Percentiles rank a stretch among this genome's conserved stretches.
Conservation (phyloP, 2,888 invertebrate species). For the Lithosia quadra region DNA sequence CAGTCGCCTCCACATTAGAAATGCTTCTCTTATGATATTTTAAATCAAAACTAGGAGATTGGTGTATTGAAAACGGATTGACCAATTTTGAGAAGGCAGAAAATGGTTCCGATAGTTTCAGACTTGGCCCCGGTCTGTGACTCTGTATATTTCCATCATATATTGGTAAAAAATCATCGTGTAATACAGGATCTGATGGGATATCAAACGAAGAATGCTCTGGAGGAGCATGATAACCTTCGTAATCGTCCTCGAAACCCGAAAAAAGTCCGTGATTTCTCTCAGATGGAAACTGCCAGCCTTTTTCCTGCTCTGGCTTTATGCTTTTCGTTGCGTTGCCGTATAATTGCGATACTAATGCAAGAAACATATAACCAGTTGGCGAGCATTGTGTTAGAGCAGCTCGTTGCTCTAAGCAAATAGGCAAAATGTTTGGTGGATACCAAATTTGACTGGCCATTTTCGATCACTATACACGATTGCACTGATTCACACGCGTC, state of each 20-base stretch:
- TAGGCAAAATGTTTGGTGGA: constrained; percentile 85
- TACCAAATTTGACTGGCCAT: constrained; percentile 78
- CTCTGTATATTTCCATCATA: constrained; percentile 55
- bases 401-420: constrained; percentile 84
- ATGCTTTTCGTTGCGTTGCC: constrained; percentile 75
- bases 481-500: constrained; percentile 43
- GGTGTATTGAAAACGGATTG: constrained; percentile 43
- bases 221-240: constrained; percentile 27
- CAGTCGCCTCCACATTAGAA: constrained; percentile 60
- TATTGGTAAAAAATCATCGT: constrained; percentile 49
- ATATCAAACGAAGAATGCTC: constrained; percentile 39
- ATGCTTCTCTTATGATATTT: constrained; percentile 51
- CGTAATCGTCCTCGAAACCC: constrained; percentile 10
- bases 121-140: constrained; percentile 58
- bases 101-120: constrained; percentile 55
- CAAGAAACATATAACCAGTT: constrained; percentile 86
- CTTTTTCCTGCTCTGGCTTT: constrained; percentile 37
- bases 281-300: constrained; percentile 16
- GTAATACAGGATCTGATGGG: constrained; percentile 31
- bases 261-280: constrained; percentile 21
- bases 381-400: constrained; percentile 87
- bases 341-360: constrained; percentile 86
- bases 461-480: constrained; percentile 33
- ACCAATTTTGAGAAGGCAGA: constrained; percentile 56
- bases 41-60: constrained; percentile 33